phyloP scores from a whole-genome alignment of 2,888 invertebrate species.

The Eupithecia insigniata region DNA sequence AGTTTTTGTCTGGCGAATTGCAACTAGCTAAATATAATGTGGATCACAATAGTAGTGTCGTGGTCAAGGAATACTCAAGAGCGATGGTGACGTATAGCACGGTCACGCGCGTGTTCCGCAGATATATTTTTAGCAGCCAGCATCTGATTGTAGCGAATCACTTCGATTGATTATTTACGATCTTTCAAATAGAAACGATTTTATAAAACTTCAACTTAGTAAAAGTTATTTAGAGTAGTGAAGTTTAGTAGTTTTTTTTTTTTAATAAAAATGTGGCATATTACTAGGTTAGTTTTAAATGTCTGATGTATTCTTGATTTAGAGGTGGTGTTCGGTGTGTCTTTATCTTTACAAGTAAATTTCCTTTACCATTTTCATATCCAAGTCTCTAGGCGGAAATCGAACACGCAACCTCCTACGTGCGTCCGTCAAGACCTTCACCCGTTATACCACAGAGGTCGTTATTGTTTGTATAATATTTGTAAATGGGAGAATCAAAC shows the following conservation, averaged over 20 bases:
- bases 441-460: too few relatives aligned
- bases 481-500: slow-evolving; percentile 62
- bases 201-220: neutral
- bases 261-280: too few relatives aligned
- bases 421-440: too few relatives aligned
- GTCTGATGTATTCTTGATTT: neutral
- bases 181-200: neutral
- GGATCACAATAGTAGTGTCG: slow-evolving; percentile 79
- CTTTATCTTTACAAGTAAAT: neutral
- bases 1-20: slow-evolving; percentile 54
- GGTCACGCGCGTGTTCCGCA: slow-evolving; percentile 66
- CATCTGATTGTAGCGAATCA: slow-evolving; percentile 59
- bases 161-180: slow-evolving; percentile 51
- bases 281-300: neutral
- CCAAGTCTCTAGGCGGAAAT: too few relatives aligned
- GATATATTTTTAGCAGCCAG: slow-evolving; percentile 66
- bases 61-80: slow-evolving; percentile 77
- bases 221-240: neutral
- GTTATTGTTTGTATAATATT: neutral
- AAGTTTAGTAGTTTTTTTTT: too few relatives aligned
- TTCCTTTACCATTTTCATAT: neutral
- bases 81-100: slow-evolving; percentile 68
- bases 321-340: neutral
- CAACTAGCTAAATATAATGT: slow-evolving; percentile 76
- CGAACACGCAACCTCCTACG: too few relatives aligned